Evolutionary conservation across 2,113 vertebrate species (phyloP).

Genomic region (Benitochromis conjunctus): DNA sequence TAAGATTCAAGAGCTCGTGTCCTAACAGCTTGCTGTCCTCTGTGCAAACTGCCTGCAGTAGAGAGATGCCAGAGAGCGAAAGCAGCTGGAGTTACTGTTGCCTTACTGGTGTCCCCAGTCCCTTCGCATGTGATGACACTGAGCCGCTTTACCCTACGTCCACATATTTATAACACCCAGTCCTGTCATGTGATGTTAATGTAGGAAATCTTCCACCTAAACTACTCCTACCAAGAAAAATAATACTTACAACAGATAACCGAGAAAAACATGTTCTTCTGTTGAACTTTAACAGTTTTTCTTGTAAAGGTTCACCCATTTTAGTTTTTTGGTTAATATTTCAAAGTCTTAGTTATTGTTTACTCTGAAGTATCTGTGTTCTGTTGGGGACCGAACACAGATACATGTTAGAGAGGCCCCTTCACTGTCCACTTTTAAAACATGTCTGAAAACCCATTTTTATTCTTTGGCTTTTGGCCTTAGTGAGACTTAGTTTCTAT

Average conservation of each 20-base stretch:
- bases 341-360: not conserved
- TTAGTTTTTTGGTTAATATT: not conserved
- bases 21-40: not conserved
- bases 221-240: not conserved
- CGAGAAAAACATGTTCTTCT: not conserved
- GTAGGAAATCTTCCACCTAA: not conserved
- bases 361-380: not conserved
- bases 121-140: conserved; percentile 9
- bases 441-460: too few species aligned
- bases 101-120: not conserved
- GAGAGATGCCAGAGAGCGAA: not conserved
- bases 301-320: not conserved
- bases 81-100: not conserved
- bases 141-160: not conserved
- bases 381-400: not conserved
- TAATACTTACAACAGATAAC: not conserved
- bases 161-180: not conserved
- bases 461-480: too few species aligned
- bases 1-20: not conserved
- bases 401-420: too few species aligned
- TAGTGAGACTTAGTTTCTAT: too few species aligned
- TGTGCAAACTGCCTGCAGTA: not conserved
- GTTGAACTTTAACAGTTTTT: not conserved
- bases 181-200: conserved; percentile 42
- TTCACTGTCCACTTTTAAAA: too few species aligned